These are phyloP conservation scores for Plectus sambesii DNA, from an alignment of 1,140 invertebrate species.

Conservation along the genomic window DNA sequence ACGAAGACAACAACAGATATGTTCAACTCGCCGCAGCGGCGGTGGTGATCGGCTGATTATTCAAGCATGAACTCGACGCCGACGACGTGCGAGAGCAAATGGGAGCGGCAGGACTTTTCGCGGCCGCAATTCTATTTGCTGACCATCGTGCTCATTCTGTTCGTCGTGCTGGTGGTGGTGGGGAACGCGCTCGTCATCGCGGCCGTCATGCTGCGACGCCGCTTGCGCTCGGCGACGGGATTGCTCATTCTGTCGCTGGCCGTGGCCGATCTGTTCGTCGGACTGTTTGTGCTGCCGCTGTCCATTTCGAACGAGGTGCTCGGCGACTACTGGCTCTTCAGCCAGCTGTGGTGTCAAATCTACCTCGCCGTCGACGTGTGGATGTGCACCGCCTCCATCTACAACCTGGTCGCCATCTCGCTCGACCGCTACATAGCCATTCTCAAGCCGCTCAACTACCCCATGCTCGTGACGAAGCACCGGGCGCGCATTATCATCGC, in stretches of 20 bases:
- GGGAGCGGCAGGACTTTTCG: no score
- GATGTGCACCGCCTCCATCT: constrained; percentile 87
- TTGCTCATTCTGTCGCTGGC: constrained; percentile 72
- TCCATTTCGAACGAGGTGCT: constrained; percentile 45
- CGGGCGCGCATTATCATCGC: constrained; percentile 77
- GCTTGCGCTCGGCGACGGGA: constrained; percentile 72
- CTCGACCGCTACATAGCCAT: constrained; percentile 72
- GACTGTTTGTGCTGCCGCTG: constrained; percentile 43
- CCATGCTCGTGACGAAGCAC: constrained; percentile 79
- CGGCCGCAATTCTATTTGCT: no score
- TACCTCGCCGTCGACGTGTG: constrained; percentile 93
- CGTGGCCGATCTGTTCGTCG: constrained; percentile 71
- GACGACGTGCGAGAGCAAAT: no score
- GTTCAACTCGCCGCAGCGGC: no score
- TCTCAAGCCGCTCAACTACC: constrained; percentile 93
- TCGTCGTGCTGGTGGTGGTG: constrained; percentile 45
- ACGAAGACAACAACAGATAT: no score
- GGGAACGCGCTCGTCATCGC: constrained; percentile 89
- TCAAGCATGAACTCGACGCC: no score
- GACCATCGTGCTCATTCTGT: constrained; percentile 41
- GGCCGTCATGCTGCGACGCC: constrained; percentile 72
- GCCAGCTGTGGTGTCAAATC: constrained; percentile 57
- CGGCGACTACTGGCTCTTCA: constrained; percentile 42
- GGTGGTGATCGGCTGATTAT: no score
- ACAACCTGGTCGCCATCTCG: constrained; percentile 89